phyloP scores from a whole-genome alignment of 2,888 invertebrate genomes.

The Scaptomyza tumidula region DNA sequence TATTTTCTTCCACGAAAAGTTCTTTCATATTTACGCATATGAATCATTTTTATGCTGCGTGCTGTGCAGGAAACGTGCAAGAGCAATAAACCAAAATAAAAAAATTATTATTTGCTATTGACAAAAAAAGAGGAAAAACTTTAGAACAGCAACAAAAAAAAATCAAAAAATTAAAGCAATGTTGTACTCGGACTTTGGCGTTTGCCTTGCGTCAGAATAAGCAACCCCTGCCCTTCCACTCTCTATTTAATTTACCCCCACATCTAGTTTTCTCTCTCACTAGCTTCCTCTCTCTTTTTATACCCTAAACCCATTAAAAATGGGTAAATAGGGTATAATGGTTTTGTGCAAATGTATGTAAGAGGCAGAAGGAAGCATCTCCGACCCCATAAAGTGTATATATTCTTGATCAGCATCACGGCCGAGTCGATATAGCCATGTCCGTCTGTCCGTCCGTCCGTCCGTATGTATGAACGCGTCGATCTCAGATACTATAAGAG shows the following conservation, averaged over 20 bases:
- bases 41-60: conserved; percentile 44
- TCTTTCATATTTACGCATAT: conserved; percentile 29
- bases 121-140: conserved; percentile 27
- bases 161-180: conserved; percentile 36
- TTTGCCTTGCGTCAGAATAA: conserved; percentile 70
- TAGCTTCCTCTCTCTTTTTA: conserved; percentile 5
- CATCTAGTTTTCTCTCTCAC: not conserved
- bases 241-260: not conserved
- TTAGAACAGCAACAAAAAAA: conserved; percentile 20
- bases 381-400: no score
- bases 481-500: no score
- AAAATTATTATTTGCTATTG: conserved; percentile 38
- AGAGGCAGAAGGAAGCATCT: no score
- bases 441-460: no score
- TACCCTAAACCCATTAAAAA: no score
- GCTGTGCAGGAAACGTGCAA: conserved; percentile 52
- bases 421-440: no score
- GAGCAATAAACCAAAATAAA: conserved; percentile 47
- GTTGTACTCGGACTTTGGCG: conserved; percentile 33
- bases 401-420: no score
- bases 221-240: conserved; percentile 30
- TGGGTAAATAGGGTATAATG: no score
- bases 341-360: no score
- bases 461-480: no score
- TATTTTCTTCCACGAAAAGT: conserved; percentile 17